These are phyloP conservation scores for Monoplex corrugatus DNA, from an alignment of 2,888 invertebrate species.

Conservation along the genomic window DNA sequence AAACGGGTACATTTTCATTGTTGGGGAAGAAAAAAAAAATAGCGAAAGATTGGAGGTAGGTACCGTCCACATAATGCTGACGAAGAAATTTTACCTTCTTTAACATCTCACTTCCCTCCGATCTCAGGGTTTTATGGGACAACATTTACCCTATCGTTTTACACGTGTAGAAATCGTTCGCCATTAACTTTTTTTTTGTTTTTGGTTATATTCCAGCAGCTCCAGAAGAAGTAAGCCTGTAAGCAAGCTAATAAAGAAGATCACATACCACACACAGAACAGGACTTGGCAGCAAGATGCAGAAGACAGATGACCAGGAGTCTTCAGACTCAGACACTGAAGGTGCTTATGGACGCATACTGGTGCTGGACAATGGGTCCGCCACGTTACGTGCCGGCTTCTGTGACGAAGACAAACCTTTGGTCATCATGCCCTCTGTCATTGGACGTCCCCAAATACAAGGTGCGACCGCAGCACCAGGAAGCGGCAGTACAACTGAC, in stretches of 20 bases:
- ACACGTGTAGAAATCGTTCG: too few species aligned
- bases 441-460: not conserved
- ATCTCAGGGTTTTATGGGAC: too few species aligned
- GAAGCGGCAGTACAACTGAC: not conserved
- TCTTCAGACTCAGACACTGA: not conserved
- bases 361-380: constrained; percentile 27
- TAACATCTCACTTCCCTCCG: too few species aligned
- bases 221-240: not conserved
- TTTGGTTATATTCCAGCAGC: not conserved
- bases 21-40: too few species aligned
- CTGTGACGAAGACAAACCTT: not conserved
- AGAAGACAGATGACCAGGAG: not conserved
- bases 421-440: not conserved
- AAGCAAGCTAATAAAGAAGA: not conserved
- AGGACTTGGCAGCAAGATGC: not conserved
- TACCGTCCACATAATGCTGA: too few species aligned
- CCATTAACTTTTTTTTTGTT: not conserved
- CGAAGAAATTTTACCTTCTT: too few species aligned
- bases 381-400: not conserved
- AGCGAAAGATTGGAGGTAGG: too few species aligned
- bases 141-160: too few species aligned
- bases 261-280: not conserved
- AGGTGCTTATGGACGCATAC: not conserved
- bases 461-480: not conserved
- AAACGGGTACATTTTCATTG: too few species aligned